Percentiles rank a stretch among this genome's conserved stretches.
These are phyloP conservation scores for Sarcophaga rosellei DNA, from an alignment of 2,888 invertebrate genomes.

Conservation along the genomic window DNA sequence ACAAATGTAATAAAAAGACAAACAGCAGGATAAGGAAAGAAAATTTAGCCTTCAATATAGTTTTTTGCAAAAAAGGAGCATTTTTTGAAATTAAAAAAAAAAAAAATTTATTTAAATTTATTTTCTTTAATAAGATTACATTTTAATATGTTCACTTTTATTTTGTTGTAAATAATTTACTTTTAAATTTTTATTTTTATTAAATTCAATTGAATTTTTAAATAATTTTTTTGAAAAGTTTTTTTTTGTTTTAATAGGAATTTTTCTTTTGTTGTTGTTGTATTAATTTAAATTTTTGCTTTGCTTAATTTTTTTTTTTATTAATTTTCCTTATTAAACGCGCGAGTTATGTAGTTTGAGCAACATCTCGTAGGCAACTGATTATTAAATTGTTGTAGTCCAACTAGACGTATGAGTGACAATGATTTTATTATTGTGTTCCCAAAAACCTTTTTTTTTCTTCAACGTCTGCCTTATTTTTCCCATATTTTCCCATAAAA, in stretches of 20 bases:
- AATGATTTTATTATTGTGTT: conserved; percentile 52
- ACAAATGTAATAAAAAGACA: conserved; percentile 48
- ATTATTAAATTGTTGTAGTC: conserved; percentile 62
- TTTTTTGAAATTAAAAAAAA: no score
- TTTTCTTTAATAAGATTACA: background rate
- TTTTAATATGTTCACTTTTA: background rate
- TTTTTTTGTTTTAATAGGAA: background rate
- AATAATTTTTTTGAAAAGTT: background rate
- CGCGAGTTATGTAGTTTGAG: conserved; percentile 63
- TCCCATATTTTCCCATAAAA: conserved; percentile 10
- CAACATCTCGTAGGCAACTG: conserved; percentile 66
- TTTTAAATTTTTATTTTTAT: background rate
- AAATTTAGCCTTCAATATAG: conserved; percentile 64
- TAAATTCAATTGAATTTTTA: conserved; percentile 5
- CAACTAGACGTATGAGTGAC: conserved; percentile 55
- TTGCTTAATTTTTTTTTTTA: conserved; percentile 16
- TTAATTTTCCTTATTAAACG: conserved; percentile 28
- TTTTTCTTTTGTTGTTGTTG: conserved; percentile 1
- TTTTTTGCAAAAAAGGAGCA: conserved; percentile 25
- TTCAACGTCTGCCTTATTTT: background rate
- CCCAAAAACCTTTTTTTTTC: background rate
- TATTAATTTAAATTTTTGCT: conserved; percentile 11
- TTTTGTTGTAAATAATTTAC: background rate
- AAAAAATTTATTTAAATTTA: background rate
- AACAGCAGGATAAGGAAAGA: conserved; percentile 56